These are phyloP conservation scores for Athalia rosae DNA, from an alignment of 2,888 invertebrate species.

Conservation along the genomic window DNA sequence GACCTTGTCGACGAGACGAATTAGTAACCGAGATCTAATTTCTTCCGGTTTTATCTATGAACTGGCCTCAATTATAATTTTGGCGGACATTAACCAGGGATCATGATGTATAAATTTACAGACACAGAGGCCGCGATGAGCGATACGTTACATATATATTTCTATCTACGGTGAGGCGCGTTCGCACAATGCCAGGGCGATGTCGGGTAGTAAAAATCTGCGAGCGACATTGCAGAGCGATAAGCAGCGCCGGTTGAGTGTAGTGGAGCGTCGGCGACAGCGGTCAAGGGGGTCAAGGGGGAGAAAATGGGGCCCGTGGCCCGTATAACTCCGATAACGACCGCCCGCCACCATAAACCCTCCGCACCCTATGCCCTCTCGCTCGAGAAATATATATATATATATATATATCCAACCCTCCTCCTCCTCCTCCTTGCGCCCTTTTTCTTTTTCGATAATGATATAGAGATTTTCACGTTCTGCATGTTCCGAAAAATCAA, in stretches of 20 bases:
- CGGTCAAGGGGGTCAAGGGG: conserved; percentile 33
- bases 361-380: conserved; percentile 50
- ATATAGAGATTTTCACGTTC: neutral
- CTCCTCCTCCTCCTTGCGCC: neutral
- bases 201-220: conserved; percentile 51
- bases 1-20: too few species aligned
- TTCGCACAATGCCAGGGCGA: conserved; percentile 34
- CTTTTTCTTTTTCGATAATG: neutral
- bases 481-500: neutral
- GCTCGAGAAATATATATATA: conserved; percentile 33
- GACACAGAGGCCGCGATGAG: too few species aligned
- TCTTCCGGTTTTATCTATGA: too few species aligned
- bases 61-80: too few species aligned
- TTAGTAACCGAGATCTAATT: too few species aligned
- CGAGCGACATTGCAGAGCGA: conserved; percentile 50
- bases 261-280: conserved; percentile 13
- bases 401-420: neutral
- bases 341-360: conserved; percentile 57
- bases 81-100: too few species aligned
- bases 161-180: neutral
- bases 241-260: conserved; percentile 50
- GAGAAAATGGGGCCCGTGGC: conserved; percentile 52
- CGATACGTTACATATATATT: neutral
- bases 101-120: too few species aligned
- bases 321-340: conserved; percentile 63